Evolutionary conservation across 1,140 invertebrate species (phyloP), one percentile per base, ranked within the genome.

Genomic region (Pissodes strobi): DNA sequence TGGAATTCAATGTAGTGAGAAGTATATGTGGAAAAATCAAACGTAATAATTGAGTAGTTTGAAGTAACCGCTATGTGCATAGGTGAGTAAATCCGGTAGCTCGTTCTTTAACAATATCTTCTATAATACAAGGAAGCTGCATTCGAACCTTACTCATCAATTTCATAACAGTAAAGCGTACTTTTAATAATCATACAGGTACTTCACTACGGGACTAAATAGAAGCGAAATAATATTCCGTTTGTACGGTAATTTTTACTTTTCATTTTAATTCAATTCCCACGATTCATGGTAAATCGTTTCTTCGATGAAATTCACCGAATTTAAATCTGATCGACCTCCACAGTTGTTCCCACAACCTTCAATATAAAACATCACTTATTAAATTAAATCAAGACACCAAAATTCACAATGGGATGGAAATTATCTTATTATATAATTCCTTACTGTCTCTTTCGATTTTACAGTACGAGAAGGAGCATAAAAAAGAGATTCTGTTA

Each of bases 211-310:
- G 37, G 37, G 18, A 39, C 37, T 39, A 15, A 39, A 15, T 45
- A 45, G 9, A 45, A 18, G 18, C 41, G 15, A 45, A 45, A 45
- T 45, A 18, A 2, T 12, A 45, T 1, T 45, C 18, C 18, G 41
- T 45, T 45, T 45, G 41, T 45, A 45, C 18, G 41, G 41, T 45
- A 2, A 19, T 45, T 45, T 45, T 45, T 45, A 19, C 15, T 21
- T 45, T 45, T 45, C 18, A 18, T 19, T 45, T 45, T 45, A 45
- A 18, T 45, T 45, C 15, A 19, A 45, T 45, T 45, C 41, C 41
- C 41, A 45, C 41, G 41, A 45, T 19, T 15, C 18, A 12, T 10
- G 18, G 15, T 5, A 45, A 8, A 45, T 45, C 12, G 12, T 21
- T 19, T 21, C 41, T 45, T 45, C 18, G 18, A 45, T 45, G 12